Evolutionary conservation across 2,888 invertebrate genomes (phyloP), one percentile per base, ranked within the genome.

Genomic region (Tetramorium bicarinatum): DNA sequence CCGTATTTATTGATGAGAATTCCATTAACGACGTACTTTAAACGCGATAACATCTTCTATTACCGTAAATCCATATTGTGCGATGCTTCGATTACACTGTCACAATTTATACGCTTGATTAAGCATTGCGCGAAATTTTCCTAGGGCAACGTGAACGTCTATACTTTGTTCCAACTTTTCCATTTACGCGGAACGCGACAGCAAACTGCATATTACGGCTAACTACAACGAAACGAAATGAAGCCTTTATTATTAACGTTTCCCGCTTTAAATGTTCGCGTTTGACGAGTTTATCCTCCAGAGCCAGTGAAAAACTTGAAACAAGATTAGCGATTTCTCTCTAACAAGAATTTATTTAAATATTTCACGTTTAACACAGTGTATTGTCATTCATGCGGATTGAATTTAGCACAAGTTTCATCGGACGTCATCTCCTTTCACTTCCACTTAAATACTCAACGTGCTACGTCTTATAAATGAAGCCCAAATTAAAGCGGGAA

Each of bases 181-280:
- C 66, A 77, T 54, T 67, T 67, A 67, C 25, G 77, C 44, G 25
- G 25, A 52, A 66, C 76, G 52, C 41, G 59, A 44, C 59, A 52
- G 44, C 67, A 67, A 59, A 74, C 61, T 44, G 29, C 29, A 74
- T 49, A 44, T 74, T 47, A 62, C 47, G 47, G 21, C 75, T 64
- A 64, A 49, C 38, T 64, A 38, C 34, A 49, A 25, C 62, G 64
- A 62, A 64, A 52, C n/a, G 21, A 38, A 76, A 76, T 64, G 66
- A 18, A 76, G 64, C 11, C 34, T 49, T 52, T 75, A 62, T 75
- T 75, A 75, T 75, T 76, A 76, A 52, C 52, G 38, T 49, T 66
- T 49, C 47, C 44, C 34, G 59, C 44, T 75, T 61, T 44, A 15
- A 61, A 74, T 8, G 34, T 61, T 62, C 34, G 41, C 72, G n/a